Evolutionary conservation across 1,140 invertebrate species (phyloP), one percentile per base, ranked within the genome.

Genomic region (Saxidomus purpurata): DNA sequence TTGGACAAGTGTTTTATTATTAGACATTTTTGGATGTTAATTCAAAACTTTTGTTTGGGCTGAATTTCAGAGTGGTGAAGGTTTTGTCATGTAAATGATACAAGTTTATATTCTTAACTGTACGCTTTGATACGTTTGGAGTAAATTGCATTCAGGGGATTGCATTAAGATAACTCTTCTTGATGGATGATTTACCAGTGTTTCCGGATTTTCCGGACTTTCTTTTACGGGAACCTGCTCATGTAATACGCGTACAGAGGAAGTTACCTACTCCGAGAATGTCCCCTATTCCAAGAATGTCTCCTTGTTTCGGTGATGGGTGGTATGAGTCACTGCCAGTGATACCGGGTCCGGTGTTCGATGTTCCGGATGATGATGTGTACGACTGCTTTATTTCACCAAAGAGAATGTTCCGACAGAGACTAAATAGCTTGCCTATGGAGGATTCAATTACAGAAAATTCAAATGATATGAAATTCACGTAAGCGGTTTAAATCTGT

Each of bases 141-240:
- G n/a, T n/a, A n/a, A n/a, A n/a, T n/a, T n/a, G n/a, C n/a, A n/a
- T n/a, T n/a, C n/a, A n/a, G n/a, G n/a, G n/a, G n/a, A n/a, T n/a
- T n/a, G n/a, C n/a, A n/a, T n/a, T n/a, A n/a, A n/a, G n/a, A n/a
- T n/a, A n/a, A n/a, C n/a, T n/a, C n/a, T 43, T 43, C 15, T 43
- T 43, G n/a, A 85, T 85, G 83, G 83, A 85, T 76, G 83, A 85
- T 55, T 38, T 85, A 85, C 83, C 83, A 55, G 83, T 85, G 15
- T 85, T 85, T 85, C 83, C 83, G 0, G 83, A 85, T 69, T 85
- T 85, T 36, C 83, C 83, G 28, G 83, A 85, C 36, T 85, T 85
- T 28, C 19, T 85, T 31, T 69, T 85, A 15, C 40, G 83, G 11
- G 83, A 85, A n/a, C 83, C 76, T 34, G 76, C 76, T 1, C 76